Percentiles rank a stretch among this genome's conserved stretches.
Evolutionary conservation across 37 sponge, comb jelly and placozoan species (phyloP).

Genomic region (Bolinopsis microptera): DNA sequence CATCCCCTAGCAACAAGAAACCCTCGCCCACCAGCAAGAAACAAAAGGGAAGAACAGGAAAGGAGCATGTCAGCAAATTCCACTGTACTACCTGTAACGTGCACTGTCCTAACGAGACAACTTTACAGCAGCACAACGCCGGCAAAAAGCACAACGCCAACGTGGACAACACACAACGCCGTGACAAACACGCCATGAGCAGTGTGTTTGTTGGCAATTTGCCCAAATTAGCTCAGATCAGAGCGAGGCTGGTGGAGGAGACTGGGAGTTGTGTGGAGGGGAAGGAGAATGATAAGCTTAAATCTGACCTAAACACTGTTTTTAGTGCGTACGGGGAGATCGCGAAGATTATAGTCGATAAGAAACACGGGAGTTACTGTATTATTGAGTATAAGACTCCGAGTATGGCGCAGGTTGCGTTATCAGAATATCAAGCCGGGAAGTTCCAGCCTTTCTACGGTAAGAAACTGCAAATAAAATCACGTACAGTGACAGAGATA

Average conservation of each 20-base stretch:
- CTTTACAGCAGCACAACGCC: conserved; percentile 27
- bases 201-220: conserved; percentile 63
- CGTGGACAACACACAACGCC: not conserved
- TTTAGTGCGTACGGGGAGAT: conserved; percentile 10
- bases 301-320: not conserved
- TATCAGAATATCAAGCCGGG: conserved; percentile 19
- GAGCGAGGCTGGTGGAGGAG: not conserved
- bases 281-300: conserved; percentile 24
- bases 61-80: conserved; percentile 20
- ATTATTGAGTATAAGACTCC: conserved; percentile 53
- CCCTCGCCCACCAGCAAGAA: not conserved
- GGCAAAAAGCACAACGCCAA: conserved; percentile 42
- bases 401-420: not conserved
- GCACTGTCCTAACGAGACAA: conserved; percentile 58
- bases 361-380: conserved; percentile 59
- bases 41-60: not conserved
- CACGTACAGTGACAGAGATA: conserved; percentile 11
- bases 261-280: not conserved
- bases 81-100: conserved; percentile 44
- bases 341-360: conserved; percentile 1
- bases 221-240: conserved; percentile 10
- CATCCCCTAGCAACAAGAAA: not conserved
- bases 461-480: conserved; percentile 27
- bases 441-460: conserved; percentile 23
- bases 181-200: conserved; percentile 37